A percentile compares a stretch with the other conserved stretches of the same genome.
Evolutionary conservation across 1,140 invertebrate species (phyloP).

Genomic region (Papilio helenus): DNA sequence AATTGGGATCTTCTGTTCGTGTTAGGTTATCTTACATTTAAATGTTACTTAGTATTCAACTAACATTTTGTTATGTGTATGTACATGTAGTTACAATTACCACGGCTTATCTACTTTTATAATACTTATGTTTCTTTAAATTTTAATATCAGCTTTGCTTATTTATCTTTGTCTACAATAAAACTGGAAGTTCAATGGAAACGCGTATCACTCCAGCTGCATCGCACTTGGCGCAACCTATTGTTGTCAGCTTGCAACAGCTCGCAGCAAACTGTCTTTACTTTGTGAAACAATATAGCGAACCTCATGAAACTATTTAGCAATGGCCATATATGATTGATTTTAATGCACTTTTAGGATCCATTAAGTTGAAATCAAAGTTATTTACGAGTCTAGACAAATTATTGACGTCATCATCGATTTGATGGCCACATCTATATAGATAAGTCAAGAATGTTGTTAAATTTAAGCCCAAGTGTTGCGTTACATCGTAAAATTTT

Average conservation of each 20-base stretch:
- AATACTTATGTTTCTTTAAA: not conserved
- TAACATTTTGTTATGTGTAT: not conserved
- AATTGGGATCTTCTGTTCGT: not conserved
- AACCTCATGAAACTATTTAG: not conserved
- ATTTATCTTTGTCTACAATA: not conserved
- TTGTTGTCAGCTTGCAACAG: constrained; percentile 7
- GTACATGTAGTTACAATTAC: no score
- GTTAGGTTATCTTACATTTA: not conserved
- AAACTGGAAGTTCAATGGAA: not conserved
- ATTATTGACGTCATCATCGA: no score
- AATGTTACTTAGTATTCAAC: not conserved
- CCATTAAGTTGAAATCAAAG: not conserved
- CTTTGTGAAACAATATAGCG: not conserved
- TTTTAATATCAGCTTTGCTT: not conserved
- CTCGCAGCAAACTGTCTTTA: not conserved
- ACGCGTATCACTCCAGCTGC: not conserved
- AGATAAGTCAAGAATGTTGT: not conserved
- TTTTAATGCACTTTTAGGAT: not conserved
- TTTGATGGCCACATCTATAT: no score
- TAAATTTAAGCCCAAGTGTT: not conserved
- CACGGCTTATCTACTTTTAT: no score
- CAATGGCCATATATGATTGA: not conserved
- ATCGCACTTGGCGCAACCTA: not conserved
- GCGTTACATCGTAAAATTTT: not conserved
- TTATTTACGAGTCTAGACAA: not conserved